Evolutionary conservation across 2,113 vertebrate genomes (phyloP), one percentile per base, ranked within the genome.

Genomic region (Cynoglossus semilaevis): DNA sequence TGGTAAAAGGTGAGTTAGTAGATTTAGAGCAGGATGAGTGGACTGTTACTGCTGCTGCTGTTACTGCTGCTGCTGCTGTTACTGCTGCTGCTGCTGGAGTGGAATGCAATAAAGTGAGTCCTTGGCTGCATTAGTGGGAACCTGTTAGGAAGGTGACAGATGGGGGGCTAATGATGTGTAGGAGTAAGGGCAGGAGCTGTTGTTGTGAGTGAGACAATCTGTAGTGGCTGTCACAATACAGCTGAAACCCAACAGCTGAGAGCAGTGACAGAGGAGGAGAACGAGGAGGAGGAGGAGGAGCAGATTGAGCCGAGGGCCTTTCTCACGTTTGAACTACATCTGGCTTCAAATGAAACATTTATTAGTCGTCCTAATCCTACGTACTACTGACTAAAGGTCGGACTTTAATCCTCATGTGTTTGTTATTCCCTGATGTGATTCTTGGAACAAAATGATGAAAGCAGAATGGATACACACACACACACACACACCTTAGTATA

Each of bases 91-190:
- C 48, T 57, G 54, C 48, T 55, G 70, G 66, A 62, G 41, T 48
- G 79, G 84, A 82, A 81, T 74, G 76, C 63, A 69, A 59, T 65
- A 73, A 77, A 80, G 58, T 49, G 77, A 77, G 79, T 70, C 70
- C 67, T 85, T 86, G 82, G 80, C 65, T 67, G 63, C 67, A 69
- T 84, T 73, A 81, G 72, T 65, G 67, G 45, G 72, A 88, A 88
- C 85, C 83, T 89, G 87, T 81, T 83, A 59, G 69, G 60, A 77
- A 66, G 76, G 67, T 88, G 88, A 89, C 87, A 89, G 87, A 89
- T 78, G 80, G 68, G 68, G 49, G 48, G 70, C 74, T 88, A 89
- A 89, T 87, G 80, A 87, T 75, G 83, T 86, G 81, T 75, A 74
- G 82, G 83, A 76, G 58, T 69, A 73, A 80, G 79, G 55, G 75